phyloP scores from a whole-genome alignment of 53 echinoderm and acorn worm genomes.

The Hippasteria phrygiana region DNA sequence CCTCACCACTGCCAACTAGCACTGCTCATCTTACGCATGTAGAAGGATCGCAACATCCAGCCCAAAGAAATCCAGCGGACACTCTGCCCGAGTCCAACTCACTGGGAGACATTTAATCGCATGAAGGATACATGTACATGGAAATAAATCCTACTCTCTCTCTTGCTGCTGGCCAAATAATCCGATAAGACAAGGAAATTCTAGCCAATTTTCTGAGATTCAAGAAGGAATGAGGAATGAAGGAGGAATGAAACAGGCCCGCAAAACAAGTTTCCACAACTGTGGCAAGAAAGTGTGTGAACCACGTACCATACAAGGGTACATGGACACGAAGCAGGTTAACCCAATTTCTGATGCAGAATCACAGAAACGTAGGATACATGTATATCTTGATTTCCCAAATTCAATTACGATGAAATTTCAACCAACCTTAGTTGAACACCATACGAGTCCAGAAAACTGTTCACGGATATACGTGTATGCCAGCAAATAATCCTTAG shows the following conservation, averaged over 20 bases:
- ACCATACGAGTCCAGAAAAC: not conserved
- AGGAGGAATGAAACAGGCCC: conserved; percentile 4
- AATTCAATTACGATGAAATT: conserved; percentile 52
- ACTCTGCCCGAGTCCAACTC: too few species aligned
- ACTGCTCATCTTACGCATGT: too few species aligned
- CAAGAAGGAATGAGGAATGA: not conserved
- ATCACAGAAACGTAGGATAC: not conserved
- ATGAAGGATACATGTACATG: not conserved
- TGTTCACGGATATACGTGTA: not conserved
- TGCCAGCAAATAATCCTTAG: not conserved
- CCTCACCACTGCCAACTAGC: too few species aligned
- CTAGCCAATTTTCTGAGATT: conserved; percentile 29
- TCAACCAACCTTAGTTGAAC: not conserved
- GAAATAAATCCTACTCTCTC: conserved; percentile 24
- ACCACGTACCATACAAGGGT: not conserved
- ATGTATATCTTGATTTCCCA: not conserved
- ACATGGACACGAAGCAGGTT: not conserved
- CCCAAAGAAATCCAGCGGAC: too few species aligned
- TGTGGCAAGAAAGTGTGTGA: conserved; percentile 5
- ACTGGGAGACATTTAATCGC: too few species aligned
- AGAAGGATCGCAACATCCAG: too few species aligned
- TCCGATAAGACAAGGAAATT: conserved; percentile 42
- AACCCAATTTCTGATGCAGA: conserved; percentile 1
- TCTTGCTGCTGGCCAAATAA: conserved; percentile 31
- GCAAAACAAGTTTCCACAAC: conserved; percentile 3